Evolutionary conservation across 2,113 vertebrate species (phyloP).

Genomic region (Xiphophorus couchianus): DNA sequence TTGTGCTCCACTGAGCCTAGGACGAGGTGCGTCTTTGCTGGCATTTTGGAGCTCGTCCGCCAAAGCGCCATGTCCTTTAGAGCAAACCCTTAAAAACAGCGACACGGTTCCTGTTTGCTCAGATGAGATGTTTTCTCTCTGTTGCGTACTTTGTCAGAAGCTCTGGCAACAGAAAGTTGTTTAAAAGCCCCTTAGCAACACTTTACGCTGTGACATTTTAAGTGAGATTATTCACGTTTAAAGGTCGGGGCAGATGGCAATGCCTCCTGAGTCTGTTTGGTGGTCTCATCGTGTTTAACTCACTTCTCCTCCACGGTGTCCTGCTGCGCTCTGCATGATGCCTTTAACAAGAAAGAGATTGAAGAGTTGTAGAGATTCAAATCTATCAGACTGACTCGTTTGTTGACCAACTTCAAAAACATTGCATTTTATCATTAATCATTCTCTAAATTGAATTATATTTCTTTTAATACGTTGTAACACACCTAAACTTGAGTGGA

Average conservation of each 20-base stretch:
- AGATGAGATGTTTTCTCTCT: slow-evolving; percentile 2
- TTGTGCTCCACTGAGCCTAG: slow-evolving; percentile 63
- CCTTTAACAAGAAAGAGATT: no score
- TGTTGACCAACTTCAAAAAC: no score
- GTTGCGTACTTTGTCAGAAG: slow-evolving; percentile 36
- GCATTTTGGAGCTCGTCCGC: slow-evolving; percentile 60
- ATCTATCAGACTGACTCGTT: no score
- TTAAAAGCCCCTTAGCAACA: slow-evolving; percentile 43
- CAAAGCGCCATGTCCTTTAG: slow-evolving; percentile 44
- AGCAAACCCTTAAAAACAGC: slow-evolving; percentile 43
- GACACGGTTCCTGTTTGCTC: slow-evolving; percentile 34
- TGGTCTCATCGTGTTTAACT: neutral
- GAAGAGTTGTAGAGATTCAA: no score
- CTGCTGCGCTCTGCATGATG: neutral
- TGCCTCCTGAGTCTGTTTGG: neutral
- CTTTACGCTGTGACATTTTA: slow-evolving; percentile 51
- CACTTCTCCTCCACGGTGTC: neutral
- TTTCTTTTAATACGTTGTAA: no score
- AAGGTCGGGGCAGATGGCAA: slow-evolving; percentile 32
- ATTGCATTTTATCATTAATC: no score
- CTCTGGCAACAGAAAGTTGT: slow-evolving; percentile 34
- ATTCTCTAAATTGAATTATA: no score
- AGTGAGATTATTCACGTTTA: slow-evolving; percentile 62
- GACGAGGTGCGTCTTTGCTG: slow-evolving; percentile 58
- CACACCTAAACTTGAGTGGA: no score